phyloP scores from a whole-genome alignment of 64 coral and sea anemone species.

The Montipora sp. region DNA sequence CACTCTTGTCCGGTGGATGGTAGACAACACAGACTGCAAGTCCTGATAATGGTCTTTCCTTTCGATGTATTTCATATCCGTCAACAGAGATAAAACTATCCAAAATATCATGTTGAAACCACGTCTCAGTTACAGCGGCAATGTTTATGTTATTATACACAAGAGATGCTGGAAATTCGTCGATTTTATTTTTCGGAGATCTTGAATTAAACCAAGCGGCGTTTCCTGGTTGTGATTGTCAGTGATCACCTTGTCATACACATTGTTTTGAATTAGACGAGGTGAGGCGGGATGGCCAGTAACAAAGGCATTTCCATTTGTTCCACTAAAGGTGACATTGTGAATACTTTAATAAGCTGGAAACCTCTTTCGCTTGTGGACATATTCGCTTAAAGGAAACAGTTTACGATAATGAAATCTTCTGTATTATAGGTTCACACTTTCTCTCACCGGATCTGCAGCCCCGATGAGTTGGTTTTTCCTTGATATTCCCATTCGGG shows the following conservation, averaged over 20 bases:
- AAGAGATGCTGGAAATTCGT: slow-evolving; percentile 53
- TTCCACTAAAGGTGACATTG: slow-evolving; percentile 32
- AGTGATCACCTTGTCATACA: slow-evolving; percentile 3
- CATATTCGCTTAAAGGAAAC: slow-evolving; percentile 28
- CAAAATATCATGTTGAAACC: slow-evolving; percentile 42
- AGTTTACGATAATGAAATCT: slow-evolving; percentile 39
- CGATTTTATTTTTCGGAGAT: slow-evolving; percentile 58
- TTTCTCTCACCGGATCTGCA: slow-evolving; percentile 27
- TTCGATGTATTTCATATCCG: neutral
- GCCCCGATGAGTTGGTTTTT: neutral
- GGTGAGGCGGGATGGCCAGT: slow-evolving; percentile 18
- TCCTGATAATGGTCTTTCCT: slow-evolving; percentile 4
- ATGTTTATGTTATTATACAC: slow-evolving; percentile 44
- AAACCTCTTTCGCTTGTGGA: slow-evolving; percentile 22
- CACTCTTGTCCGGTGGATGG: slow-evolving; percentile 55
- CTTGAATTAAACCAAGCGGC: slow-evolving; percentile 52
- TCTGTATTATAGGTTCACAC: slow-evolving; percentile 28
- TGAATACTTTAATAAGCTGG: slow-evolving; percentile 58
- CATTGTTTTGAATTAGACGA: slow-evolving; percentile 27
- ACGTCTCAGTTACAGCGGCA: slow-evolving; percentile 57
- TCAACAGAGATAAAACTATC: neutral
- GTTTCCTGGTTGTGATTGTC: slow-evolving; percentile 17
- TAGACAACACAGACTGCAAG: slow-evolving; percentile 25
- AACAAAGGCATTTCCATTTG: slow-evolving; percentile 37
- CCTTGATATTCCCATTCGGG: no score